Base-by-base conservation (phyloP, 2,888 invertebrate species). In the Tetanocera ferruginea region DNA sequence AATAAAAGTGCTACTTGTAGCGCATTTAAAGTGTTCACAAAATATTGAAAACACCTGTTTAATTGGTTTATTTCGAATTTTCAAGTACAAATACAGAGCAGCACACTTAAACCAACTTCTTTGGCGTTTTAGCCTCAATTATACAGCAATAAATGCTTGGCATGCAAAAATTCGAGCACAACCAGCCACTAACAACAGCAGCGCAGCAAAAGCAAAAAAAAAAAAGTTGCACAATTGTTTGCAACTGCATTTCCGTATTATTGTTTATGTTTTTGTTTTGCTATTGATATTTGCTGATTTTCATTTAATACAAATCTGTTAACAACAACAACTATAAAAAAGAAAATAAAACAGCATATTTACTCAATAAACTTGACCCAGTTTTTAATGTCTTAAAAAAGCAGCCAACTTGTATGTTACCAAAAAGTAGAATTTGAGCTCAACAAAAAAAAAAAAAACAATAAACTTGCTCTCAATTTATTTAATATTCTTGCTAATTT, bases 201-300 rank as follows among this genome's bases (percentile, higher is more conserved):
- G 62, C 62, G 17, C 11, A 25, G 64, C 11, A 64, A 34, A 25
- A 11, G 25, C 23, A 51, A 2, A 5, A 19, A 52, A 52, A 19
- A 52, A 64, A 64, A 64, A 17, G 25, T 70, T 70, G 51, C 51
- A 19, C 34, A 70, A 52, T 14, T 74, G 49, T 31, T 60, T 37
- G 57, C 52, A 8, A n/a, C 14, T 25, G 23, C 37, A 37, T 37
- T 75, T 75, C 75, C 75, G 75, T 66, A 75, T 75, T 75, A 11
- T 55, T 57, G 43, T 72, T 72, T 31, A 23, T 57, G 72, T 60
- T 72, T 60, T 60, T 72, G 57, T 72, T 67, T 75, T 75, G 52
- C 55, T 75, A 55, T 75, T 75, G 75, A 66, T 75, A 66, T 67
- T 67, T 66, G 75, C 66, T 75, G 66, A 55, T 75, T 67, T 60